Percentiles rank a stretch among this genome's conserved stretches.
phyloP scores from a whole-genome alignment of 2,797 vertebrate genomes.

The Gymnodraco acuticeps region DNA sequence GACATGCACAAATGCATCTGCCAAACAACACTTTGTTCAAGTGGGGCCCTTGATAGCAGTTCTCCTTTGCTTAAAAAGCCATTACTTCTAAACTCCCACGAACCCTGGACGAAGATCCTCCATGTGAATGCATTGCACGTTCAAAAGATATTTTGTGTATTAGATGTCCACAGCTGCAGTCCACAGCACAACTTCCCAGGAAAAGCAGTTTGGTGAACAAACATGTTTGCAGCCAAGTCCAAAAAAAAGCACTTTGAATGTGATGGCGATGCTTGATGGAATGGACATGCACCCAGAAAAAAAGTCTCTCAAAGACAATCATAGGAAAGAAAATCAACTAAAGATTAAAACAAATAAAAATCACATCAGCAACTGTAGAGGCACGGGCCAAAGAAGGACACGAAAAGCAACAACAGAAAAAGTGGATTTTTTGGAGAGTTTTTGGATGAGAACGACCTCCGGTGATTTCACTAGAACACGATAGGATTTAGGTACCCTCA shows the following conservation, averaged over 20 bases:
- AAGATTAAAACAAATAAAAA: conserved; percentile 53
- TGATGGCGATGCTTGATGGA: conserved; percentile 84
- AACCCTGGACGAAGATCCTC: conserved; percentile 18
- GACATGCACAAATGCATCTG: conserved; percentile 47
- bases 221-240: conserved; percentile 48
- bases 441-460: conserved; percentile 87
- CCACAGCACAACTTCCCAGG: conserved; percentile 63
- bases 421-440: conserved; percentile 68
- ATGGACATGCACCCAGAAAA: conserved; percentile 88
- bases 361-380: conserved; percentile 80
- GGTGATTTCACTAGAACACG: conserved; percentile 83
- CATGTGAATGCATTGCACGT: conserved; percentile 25
- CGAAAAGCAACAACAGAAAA: conserved; percentile 86
- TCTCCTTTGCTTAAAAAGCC: conserved; percentile 22
- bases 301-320: conserved; percentile 59
- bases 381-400: conserved; percentile 78
- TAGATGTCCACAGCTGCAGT: conserved; percentile 72
- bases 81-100: conserved; percentile 31
- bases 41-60: conserved; percentile 7
- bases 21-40: conserved; percentile 30
- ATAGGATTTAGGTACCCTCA: conserved; percentile 85
- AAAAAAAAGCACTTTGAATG: conserved; percentile 67
- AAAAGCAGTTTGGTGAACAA: conserved; percentile 57
- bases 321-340: conserved; percentile 41
- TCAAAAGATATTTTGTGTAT: conserved; percentile 36